These are phyloP conservation scores for Epinephelus moara DNA, from an alignment of 2,113 vertebrate genomes.

Conservation along the genomic window DNA sequence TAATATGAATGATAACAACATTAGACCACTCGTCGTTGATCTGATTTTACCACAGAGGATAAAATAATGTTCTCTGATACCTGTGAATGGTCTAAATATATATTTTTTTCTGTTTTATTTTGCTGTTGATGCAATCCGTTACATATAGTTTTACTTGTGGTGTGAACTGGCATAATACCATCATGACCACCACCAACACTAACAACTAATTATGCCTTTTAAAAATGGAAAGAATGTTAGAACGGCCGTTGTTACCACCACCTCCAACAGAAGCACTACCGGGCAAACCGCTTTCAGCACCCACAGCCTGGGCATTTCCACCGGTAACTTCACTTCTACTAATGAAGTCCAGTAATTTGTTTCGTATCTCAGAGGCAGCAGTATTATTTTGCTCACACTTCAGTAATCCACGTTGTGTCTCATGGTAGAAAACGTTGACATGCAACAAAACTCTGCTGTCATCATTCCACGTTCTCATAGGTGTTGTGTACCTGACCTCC, in stretches of 20 bases:
- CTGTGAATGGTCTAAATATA: background rate
- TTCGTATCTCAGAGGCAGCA: background rate
- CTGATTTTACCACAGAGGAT: background rate
- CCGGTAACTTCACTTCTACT: no score
- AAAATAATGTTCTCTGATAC: no score
- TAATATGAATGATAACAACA: background rate
- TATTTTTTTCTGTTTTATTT: background rate
- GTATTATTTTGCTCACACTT: background rate
- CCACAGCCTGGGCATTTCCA: background rate
- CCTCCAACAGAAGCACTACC: rapidly evolving
- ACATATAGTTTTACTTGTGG: background rate
- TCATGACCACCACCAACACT: background rate
- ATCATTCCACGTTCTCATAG: rapidly evolving
- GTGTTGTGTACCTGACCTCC: rapidly evolving
- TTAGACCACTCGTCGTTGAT: background rate
- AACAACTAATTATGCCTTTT: background rate
- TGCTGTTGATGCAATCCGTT: background rate
- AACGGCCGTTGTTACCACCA: no score
- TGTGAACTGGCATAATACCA: background rate
- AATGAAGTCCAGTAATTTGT: rapidly evolving
- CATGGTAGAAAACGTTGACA: slow-evolving; percentile 63
- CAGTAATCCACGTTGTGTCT: slow-evolving; percentile 35
- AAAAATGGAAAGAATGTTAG: no score
- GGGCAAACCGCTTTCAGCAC: rapidly evolving
- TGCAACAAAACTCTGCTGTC: no score